Evolutionary conservation across 1,140 invertebrate species (phyloP).

Genomic region (Oscheius sp.): DNA sequence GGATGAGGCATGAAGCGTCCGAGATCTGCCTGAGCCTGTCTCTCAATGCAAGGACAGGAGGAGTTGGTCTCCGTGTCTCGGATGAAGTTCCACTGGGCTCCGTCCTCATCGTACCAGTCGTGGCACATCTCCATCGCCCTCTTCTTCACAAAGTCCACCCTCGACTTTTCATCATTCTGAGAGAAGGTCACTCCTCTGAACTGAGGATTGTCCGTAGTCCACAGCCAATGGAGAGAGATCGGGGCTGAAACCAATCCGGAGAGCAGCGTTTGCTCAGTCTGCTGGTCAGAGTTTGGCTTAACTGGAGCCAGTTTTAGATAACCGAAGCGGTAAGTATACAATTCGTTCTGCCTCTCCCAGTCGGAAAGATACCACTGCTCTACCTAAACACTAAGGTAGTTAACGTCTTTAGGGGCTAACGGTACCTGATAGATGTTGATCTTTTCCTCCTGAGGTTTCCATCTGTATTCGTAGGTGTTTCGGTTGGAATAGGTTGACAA

Average conservation of each 20-base stretch:
- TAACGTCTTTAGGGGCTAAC: background rate
- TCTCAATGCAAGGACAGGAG: slow-evolving; percentile 56
- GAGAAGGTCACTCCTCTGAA: slow-evolving; percentile 50
- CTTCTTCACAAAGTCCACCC: slow-evolving; percentile 49
- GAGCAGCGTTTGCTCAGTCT: background rate
- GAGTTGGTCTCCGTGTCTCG: slow-evolving; percentile 58
- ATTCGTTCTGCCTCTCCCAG: slow-evolving; percentile 57
- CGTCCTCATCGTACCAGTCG: slow-evolving; percentile 58
- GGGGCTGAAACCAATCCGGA: slow-evolving; percentile 59
- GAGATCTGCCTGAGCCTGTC: slow-evolving; percentile 52
- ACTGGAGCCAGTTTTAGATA: slow-evolving; percentile 58
- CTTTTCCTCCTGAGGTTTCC: slow-evolving; percentile 55
- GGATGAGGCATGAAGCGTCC: slow-evolving; percentile 61
- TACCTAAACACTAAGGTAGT: slow-evolving; percentile 27
- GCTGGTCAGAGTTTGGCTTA: slow-evolving; percentile 14
- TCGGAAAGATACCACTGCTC: slow-evolving; percentile 57
- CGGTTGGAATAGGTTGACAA: slow-evolving; percentile 51
- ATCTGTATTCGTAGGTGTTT: slow-evolving; percentile 57
- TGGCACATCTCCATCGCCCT: slow-evolving; percentile 61
- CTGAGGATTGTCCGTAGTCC: slow-evolving; percentile 57
- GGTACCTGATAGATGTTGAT: slow-evolving; percentile 58
- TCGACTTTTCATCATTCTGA: slow-evolving; percentile 39
- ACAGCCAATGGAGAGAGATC: slow-evolving; percentile 60
- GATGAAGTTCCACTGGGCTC: slow-evolving; percentile 57
- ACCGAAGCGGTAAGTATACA: slow-evolving; percentile 59